Conservation (phyloP, 2,888 invertebrate species). For the Zaprionus bogoriensis region DNA sequence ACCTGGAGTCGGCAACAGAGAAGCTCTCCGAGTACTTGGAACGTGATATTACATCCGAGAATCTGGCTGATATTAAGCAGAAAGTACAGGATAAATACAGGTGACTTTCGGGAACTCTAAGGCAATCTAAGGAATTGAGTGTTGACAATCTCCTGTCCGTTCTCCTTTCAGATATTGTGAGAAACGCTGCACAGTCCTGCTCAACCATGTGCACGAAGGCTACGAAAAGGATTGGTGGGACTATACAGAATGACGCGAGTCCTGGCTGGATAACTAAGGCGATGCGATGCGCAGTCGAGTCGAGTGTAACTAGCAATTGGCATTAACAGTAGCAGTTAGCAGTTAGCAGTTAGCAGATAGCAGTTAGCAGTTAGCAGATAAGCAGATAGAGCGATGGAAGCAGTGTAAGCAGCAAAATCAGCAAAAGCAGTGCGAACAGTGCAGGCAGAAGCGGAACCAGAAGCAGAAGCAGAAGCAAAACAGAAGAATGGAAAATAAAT, state of each 20-base stretch:
- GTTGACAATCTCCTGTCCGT: too few species aligned
- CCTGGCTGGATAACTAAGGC: constrained; percentile 73
- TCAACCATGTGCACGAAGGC: constrained; percentile 99
- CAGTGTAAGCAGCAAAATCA: not conserved
- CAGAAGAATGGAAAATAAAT: constrained; percentile 3
- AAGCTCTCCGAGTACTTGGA: constrained; percentile 98
- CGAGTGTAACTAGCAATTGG: constrained; percentile 50
- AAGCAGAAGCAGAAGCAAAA: not conserved
- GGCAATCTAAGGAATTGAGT: too few species aligned
- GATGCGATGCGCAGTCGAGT: constrained; percentile 26
- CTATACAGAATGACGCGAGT: constrained; percentile 89
- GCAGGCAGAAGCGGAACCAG: not conserved
- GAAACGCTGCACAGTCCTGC: constrained; percentile 95
- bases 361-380: constrained; percentile 13
- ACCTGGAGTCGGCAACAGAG: constrained; percentile 98
- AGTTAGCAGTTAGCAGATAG: constrained; percentile 25
- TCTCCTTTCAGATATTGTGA: constrained; percentile 94
- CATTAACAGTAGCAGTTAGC: constrained; percentile 38
- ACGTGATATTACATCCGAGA: constrained; percentile 98
- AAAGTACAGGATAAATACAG: constrained; percentile 99
- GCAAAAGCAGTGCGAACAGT: not conserved
- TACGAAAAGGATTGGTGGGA: constrained; percentile 99
- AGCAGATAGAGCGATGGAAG: constrained; percentile 2
- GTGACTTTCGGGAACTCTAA: too few species aligned
- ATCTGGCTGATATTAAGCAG: constrained; percentile 98